Conservation (phyloP, 1,140 invertebrate species). For the Spodoptera litura region DNA sequence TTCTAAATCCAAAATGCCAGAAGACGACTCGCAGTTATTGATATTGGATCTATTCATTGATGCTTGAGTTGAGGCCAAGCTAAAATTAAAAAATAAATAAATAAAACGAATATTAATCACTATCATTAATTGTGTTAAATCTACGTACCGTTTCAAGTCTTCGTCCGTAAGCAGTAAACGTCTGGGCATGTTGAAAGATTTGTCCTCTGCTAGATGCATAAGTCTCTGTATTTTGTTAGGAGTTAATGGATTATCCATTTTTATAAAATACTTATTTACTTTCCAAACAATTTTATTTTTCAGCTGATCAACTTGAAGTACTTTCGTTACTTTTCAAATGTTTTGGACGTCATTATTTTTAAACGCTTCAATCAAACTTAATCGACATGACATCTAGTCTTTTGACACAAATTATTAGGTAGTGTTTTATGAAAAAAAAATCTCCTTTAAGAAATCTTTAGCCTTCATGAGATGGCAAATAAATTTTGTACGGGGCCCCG, state of each 20-base stretch:
- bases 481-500: too few relatives aligned
- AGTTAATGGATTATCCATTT: conserved; percentile 78
- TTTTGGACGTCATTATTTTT: conserved; percentile 23
- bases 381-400: conserved; percentile 3
- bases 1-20: conserved; percentile 78
- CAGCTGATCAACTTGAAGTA: neutral
- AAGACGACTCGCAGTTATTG: conserved; percentile 71
- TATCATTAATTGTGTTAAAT: too few relatives aligned
- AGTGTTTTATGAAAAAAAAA: too few relatives aligned
- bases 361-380: neutral
- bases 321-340: conserved; percentile 42
- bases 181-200: conserved; percentile 67
- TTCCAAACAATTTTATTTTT: neutral
- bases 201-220: conserved; percentile 77
- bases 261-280: conserved; percentile 26
- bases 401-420: neutral
- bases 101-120: neutral
- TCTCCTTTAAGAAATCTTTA: too few relatives aligned
- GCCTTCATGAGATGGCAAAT: too few relatives aligned
- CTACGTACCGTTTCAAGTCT: conserved; percentile 59
- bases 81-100: conserved; percentile 49
- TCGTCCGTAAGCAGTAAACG: conserved; percentile 60
- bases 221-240: conserved; percentile 79
- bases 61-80: conserved; percentile 53
- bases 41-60: conserved; percentile 58